phyloP scores from a whole-genome alignment of 1,140 invertebrate species.

The Solen grandis region DNA sequence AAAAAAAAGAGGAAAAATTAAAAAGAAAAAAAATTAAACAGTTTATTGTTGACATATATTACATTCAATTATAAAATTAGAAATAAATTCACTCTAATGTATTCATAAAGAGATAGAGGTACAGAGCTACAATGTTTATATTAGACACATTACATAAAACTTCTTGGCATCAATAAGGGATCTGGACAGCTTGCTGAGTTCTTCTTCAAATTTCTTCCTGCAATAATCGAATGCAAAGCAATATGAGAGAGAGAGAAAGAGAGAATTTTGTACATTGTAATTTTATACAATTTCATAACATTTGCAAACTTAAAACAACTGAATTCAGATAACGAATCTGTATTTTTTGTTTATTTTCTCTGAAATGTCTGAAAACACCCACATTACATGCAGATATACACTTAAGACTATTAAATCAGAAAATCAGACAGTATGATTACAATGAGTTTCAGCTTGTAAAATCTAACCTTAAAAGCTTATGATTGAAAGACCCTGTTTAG shows the following conservation, averaged over 20 bases:
- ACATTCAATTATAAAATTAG: conserved; percentile 13
- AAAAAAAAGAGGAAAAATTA: too few species aligned
- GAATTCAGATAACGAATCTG: not conserved
- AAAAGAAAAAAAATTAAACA: too few species aligned
- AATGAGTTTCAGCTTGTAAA: too few species aligned
- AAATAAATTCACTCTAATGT: not conserved
- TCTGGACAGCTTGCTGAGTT: conserved; percentile 58
- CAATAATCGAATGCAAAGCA: conserved; percentile 4
- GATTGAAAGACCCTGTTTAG: too few species aligned
- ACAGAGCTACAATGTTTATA: not conserved
- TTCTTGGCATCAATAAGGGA: conserved; percentile 55
- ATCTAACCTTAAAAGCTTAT: too few species aligned
- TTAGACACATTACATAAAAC: conserved; percentile 59
- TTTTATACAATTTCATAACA: not conserved
- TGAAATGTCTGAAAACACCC: not conserved
- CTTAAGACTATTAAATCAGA: too few species aligned
- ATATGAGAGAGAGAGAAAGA: not conserved
- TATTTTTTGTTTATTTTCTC: not conserved
- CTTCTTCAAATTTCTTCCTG: conserved; percentile 64
- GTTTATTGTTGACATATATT: too few species aligned
- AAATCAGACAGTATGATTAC: too few species aligned
- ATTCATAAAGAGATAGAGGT: not conserved
- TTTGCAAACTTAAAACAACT: not conserved
- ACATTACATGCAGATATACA: not conserved
- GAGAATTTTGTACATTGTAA: not conserved